A percentile compares a stretch with the other conserved stretches of the same genome.
These are phyloP conservation scores for Graptemys geographica DNA, from an alignment of 2,797 vertebrate genomes.

Conservation along the genomic window DNA sequence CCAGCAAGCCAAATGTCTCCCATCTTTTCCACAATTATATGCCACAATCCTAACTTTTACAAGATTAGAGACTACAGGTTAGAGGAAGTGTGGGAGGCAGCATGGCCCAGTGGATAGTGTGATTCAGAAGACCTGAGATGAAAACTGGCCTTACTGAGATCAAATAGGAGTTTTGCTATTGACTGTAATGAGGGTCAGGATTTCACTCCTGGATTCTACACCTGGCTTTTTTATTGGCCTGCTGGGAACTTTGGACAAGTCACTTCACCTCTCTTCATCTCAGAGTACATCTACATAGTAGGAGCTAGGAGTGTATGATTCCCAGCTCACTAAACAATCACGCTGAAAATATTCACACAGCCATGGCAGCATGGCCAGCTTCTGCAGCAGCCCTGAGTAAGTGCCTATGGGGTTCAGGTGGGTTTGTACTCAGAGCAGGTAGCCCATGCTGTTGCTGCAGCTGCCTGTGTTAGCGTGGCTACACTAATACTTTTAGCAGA, in stretches of 20 bases:
- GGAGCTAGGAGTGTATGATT: not conserved
- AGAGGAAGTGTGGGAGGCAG: not conserved
- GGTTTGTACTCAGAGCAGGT: not conserved
- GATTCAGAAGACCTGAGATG: not conserved
- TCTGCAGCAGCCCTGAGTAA: not conserved
- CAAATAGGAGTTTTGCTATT: not conserved
- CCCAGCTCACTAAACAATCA: not conserved
- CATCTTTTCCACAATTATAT: rapidly evolving
- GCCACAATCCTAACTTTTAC: not conserved
- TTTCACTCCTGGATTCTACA: not conserved
- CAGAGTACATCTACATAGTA: not conserved
- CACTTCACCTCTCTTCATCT: not conserved
- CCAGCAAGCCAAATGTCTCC: not conserved
- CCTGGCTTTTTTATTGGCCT: not conserved
- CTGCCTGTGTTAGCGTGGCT: not conserved
- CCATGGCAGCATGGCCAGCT: not conserved
- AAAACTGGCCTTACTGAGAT: not conserved
- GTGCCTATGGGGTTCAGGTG: not conserved
- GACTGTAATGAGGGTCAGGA: not conserved
- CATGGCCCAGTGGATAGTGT: not conserved
- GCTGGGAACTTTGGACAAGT: not conserved
- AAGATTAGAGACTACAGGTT: not conserved
- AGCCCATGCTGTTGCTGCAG: not conserved
- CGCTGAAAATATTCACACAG: not conserved
- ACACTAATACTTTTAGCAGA: not conserved